Percentiles rank a stretch among this genome's conserved stretches.
Conservation (phyloP, 2,797 vertebrate genomes). For the Galaxias olidus region DNA sequence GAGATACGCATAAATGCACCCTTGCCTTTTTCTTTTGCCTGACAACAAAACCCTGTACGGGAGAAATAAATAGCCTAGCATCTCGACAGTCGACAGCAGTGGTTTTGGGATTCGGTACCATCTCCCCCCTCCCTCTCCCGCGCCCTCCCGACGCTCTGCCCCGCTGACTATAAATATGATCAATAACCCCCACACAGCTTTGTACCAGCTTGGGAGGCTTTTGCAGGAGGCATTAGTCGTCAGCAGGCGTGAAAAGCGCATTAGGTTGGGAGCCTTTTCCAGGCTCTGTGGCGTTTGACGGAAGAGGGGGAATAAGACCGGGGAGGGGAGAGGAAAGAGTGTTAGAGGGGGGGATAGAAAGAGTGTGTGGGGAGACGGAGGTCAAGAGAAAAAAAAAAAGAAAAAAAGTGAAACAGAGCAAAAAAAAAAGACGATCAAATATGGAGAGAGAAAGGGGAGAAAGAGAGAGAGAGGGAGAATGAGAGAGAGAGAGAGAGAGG, state of each 20-base stretch:
- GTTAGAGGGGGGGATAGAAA: conserved; percentile 16
- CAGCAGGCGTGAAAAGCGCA: conserved; percentile 44
- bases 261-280: conserved; percentile 46
- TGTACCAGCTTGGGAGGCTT: conserved; percentile 45
- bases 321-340: conserved; percentile 1
- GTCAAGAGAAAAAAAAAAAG: too few species aligned
- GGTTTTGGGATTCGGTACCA: too few species aligned
- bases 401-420: too few species aligned
- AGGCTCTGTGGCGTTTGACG: too few species aligned
- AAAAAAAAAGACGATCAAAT: too few species aligned
- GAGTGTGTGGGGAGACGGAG: not conserved
- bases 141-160: conserved; percentile 42
- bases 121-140: not conserved
- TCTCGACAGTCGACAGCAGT: too few species aligned
- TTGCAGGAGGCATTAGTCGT: conserved; percentile 48
- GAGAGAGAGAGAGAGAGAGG: conserved; percentile 11
- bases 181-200: conserved; percentile 49
- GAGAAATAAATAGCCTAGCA: too few species aligned
- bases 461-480: conserved; percentile 17
- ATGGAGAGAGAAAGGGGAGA: not conserved
- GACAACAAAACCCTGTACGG: too few species aligned
- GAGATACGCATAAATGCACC: conserved; percentile 8
- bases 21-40: conserved; percentile 3
- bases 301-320: conserved; percentile 16
- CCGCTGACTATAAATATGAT: conserved; percentile 60